phyloP scores from a whole-genome alignment of 2,888 invertebrate genomes.

The Xestoiulus laeticollis region DNA sequence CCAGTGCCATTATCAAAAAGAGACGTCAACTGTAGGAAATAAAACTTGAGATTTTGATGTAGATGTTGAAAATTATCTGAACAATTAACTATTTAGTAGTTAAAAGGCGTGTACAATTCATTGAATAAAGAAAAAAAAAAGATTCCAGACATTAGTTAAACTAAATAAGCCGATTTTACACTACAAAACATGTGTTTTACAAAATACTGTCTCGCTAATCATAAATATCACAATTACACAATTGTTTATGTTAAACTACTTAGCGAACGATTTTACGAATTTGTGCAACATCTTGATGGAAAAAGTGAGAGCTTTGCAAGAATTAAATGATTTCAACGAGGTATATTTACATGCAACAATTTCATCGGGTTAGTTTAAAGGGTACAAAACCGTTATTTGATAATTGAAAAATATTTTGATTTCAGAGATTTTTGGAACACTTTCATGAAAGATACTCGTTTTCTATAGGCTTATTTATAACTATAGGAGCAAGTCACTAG shows the following conservation, averaged over 20 bases:
- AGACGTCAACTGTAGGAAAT: no score
- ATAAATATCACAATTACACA: slow-evolving; percentile 34
- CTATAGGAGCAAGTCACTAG: slow-evolving; percentile 21
- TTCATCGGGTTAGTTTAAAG: slow-evolving; percentile 12
- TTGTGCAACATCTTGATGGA: slow-evolving; percentile 26
- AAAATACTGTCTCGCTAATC: slow-evolving; percentile 21
- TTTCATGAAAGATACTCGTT: neutral
- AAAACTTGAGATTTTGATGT: no score
- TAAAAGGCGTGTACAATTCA: neutral
- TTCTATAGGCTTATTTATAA: slow-evolving; percentile 30
- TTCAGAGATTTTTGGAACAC: slow-evolving; percentile 6
- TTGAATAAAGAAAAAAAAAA: neutral
- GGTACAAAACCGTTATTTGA: slow-evolving; percentile 7
- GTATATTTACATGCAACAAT: neutral
- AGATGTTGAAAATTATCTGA: no score
- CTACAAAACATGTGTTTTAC: slow-evolving; percentile 30
- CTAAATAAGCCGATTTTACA: slow-evolving; percentile 33
- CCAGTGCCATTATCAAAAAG: no score
- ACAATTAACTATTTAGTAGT: neutral
- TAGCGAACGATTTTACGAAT: slow-evolving; percentile 16
- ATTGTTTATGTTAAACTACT: neutral
- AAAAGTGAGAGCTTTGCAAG: slow-evolving; percentile 7
- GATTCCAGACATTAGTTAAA: neutral
- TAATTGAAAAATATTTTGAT: slow-evolving; percentile 31
- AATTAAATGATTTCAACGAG: neutral